Evolutionary conservation across 1,140 invertebrate genomes (phyloP).

Genomic region (Myzus persicae): DNA sequence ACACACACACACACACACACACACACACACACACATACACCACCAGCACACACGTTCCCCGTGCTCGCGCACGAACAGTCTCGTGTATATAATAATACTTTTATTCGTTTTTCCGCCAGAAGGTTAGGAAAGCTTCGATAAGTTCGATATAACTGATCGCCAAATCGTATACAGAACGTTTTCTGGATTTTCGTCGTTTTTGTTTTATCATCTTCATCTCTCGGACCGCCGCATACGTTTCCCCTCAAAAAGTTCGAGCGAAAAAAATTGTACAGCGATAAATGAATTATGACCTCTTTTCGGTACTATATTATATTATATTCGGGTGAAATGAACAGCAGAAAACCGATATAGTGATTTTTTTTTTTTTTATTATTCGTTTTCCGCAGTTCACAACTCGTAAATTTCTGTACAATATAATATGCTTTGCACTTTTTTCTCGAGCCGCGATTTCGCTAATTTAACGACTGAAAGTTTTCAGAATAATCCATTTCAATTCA

Average conservation of each 20-base stretch:
- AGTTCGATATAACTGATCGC: neutral
- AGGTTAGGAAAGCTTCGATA: neutral
- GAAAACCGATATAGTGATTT: neutral
- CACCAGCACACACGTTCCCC: neutral
- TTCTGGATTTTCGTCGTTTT: neutral
- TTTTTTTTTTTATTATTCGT: neutral
- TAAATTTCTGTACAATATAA: neutral
- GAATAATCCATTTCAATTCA: neutral
- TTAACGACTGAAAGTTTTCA: neutral
- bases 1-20: neutral
- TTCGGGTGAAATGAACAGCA: neutral
- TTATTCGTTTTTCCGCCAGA: neutral
- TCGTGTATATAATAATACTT: neutral
- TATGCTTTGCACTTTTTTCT: neutral
- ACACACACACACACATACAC: no score
- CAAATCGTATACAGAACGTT: neutral
- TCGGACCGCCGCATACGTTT: neutral
- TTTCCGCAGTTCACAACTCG: neutral
- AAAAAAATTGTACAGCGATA: no score
- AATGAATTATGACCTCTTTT: slow-evolving; percentile 11
- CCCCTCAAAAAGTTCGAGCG: no score
- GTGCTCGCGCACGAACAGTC: neutral
- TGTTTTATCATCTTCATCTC: neutral
- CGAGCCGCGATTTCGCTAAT: neutral
- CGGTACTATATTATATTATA: neutral